A percentile compares a stretch with the other conserved stretches of the same genome.
Conservation (phyloP, 2,113 vertebrate genomes). For the Semnopithecus entellus region DNA sequence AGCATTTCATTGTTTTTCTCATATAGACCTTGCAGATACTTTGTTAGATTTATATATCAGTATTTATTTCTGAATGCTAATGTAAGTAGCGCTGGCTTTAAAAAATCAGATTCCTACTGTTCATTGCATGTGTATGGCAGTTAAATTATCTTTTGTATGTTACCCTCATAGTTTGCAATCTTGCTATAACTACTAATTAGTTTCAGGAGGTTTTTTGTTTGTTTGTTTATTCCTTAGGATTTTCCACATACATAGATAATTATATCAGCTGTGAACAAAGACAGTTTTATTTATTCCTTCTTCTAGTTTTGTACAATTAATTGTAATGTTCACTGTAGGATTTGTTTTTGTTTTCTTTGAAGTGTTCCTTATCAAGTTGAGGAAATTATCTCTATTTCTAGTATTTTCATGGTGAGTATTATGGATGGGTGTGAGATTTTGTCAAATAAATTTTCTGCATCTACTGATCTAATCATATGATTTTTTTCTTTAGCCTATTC, state of each 20-base stretch:
- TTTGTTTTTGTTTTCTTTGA: background rate
- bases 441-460: background rate
- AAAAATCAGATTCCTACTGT: background rate
- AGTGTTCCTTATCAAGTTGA: background rate
- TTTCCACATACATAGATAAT: background rate
- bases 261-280: background rate
- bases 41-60: background rate
- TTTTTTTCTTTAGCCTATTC: background rate
- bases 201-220: background rate
- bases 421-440: background rate
- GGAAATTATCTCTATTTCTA: background rate
- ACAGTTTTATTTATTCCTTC: background rate
- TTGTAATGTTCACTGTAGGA: background rate
- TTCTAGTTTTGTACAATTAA: background rate
- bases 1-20: background rate
- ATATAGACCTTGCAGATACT: background rate
- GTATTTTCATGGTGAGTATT: background rate
- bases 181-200: background rate
- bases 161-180: background rate
- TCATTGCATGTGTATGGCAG: background rate
- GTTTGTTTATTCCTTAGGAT: background rate
- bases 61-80: background rate
- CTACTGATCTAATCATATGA: background rate
- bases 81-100: background rate
- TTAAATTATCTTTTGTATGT: background rate